These are phyloP conservation scores for Micromesistius poutassou DNA, from an alignment of 2,797 vertebrate species.

Conservation along the genomic window DNA sequence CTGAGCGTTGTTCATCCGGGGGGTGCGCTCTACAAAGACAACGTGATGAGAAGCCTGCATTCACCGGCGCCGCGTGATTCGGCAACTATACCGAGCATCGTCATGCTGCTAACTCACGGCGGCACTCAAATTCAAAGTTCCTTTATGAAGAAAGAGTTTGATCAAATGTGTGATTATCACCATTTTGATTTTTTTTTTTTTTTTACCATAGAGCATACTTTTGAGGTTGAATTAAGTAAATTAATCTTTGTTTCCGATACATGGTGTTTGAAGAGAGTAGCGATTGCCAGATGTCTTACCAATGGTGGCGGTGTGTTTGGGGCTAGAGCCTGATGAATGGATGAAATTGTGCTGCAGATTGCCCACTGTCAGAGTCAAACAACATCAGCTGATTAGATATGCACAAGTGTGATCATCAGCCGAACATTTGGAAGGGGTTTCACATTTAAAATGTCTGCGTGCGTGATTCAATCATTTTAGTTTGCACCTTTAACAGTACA, in stretches of 20 bases:
- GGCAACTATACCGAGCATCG: neutral
- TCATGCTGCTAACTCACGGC: neutral
- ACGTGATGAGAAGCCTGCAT: neutral
- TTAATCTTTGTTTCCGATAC: conserved; percentile 46
- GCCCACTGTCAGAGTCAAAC: conserved; percentile 76
- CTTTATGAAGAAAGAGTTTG: neutral
- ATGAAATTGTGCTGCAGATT: conserved; percentile 89
- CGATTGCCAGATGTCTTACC: conserved; percentile 55
- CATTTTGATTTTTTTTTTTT: neutral
- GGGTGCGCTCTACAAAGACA: conserved; percentile 70
- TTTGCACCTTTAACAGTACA: neutral
- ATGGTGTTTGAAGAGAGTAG: conserved; percentile 32
- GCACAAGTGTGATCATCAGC: neutral
- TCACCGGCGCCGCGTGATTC: neutral
- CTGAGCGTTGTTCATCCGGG: conserved; percentile 80
- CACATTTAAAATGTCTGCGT: neutral
- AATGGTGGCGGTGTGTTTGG: conserved; percentile 84
- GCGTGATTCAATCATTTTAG: neutral
- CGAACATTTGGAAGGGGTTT: neutral
- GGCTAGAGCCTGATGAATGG: conserved; percentile 82
- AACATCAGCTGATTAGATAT: conserved; percentile 55
- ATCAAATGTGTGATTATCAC: neutral
- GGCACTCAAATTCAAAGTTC: neutral
- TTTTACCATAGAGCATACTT: neutral
- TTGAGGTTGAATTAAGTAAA: conserved; percentile 49